phyloP scores from a whole-genome alignment of 1,140 invertebrate genomes.

The Calephelis virginiensis region DNA sequence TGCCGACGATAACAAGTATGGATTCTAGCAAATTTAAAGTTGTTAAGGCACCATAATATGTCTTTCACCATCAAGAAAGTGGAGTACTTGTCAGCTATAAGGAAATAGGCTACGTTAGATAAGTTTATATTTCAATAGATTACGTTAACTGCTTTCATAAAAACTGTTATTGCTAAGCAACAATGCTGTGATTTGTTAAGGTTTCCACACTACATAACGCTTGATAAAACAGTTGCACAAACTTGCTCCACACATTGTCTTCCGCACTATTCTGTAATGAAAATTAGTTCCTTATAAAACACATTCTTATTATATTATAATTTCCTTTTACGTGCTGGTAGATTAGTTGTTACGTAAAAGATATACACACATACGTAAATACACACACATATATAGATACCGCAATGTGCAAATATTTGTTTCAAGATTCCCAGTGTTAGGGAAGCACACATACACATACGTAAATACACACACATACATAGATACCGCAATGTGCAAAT shows the following conservation, averaged over 20 bases:
- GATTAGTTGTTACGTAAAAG: slow-evolving; percentile 9
- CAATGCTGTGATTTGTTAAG: slow-evolving; percentile 16
- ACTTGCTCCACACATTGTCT: slow-evolving; percentile 3
- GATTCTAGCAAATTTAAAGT: too few relatives aligned
- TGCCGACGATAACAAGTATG: too few relatives aligned
- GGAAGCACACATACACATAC: too few relatives aligned
- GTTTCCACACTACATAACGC: slow-evolving; percentile 12
- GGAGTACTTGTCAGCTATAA: too few relatives aligned
- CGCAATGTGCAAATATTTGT: too few relatives aligned
- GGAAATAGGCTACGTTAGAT: background rate
- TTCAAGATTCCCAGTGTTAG: too few relatives aligned
- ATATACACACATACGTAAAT: background rate
- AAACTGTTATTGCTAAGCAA: slow-evolving; percentile 6
- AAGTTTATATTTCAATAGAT: slow-evolving; percentile 5
- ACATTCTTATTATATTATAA: slow-evolving; percentile 18
- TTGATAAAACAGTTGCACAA: slow-evolving; percentile 13
- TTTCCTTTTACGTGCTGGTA: slow-evolving; percentile 16
- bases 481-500: too few relatives aligned
- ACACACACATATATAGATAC: too few relatives aligned
- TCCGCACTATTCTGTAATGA: slow-evolving; percentile 19
- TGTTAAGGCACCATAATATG: too few relatives aligned
- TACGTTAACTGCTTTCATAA: slow-evolving; percentile 9
- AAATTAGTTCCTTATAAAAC: slow-evolving; percentile 20
- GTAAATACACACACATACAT: too few relatives aligned
- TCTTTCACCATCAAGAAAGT: too few relatives aligned